Conservation (phyloP, 2,888 invertebrate genomes). For the Podabrus alpinus region DNA sequence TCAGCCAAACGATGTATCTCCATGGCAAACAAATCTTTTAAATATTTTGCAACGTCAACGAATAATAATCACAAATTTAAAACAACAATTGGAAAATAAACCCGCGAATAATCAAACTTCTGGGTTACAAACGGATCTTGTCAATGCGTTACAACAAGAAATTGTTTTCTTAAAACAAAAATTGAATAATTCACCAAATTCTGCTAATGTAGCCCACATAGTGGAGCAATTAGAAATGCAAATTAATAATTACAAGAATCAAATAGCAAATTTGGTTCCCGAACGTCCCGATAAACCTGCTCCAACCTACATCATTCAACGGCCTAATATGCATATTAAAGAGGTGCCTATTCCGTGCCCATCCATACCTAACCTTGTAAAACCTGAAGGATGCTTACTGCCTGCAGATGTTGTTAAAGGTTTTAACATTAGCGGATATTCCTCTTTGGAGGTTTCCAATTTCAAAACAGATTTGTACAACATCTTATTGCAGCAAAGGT, state of each 20-base stretch:
- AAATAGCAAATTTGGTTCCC: neutral
- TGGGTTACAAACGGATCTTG: neutral
- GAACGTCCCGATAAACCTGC: neutral
- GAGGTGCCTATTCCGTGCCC: constrained; percentile 9
- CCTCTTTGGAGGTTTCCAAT: neutral
- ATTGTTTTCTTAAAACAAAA: neutral
- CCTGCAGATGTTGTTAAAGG: neutral
- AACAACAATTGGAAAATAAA: neutral
- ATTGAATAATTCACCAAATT: neutral
- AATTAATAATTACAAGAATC: neutral
- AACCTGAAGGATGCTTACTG: constrained; percentile 1
- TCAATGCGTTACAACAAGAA: neutral
- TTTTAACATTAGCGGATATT: neutral
- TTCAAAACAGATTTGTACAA: constrained; percentile 9
- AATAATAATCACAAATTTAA: neutral
- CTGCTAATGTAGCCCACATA: neutral
- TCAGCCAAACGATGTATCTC: neutral
- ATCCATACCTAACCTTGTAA: constrained; percentile 2
- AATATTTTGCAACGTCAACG: neutral
- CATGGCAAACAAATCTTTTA: neutral
- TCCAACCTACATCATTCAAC: neutral
- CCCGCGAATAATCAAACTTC: neutral
- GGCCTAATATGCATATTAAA: constrained; percentile 9
- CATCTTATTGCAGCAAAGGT: neutral
- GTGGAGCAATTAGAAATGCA: neutral